Conservation (phyloP, 2,113 vertebrate species). For the Cynopterus brachyotis region DNA sequence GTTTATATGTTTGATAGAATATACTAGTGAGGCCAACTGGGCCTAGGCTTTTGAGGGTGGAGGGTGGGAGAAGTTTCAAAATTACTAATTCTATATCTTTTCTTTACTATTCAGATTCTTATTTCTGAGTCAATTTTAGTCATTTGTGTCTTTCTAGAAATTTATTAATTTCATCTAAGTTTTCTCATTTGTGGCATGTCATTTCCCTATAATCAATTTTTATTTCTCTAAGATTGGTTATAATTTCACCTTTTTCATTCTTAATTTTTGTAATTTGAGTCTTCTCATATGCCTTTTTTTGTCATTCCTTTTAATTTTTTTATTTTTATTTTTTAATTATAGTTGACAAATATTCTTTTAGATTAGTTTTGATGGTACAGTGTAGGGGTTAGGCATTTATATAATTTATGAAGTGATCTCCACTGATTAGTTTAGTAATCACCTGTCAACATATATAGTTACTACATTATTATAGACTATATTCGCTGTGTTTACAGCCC, state of each 20-base stretch:
- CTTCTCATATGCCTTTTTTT: background rate
- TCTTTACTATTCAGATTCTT: background rate
- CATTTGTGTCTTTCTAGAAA: background rate
- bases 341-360: too few relatives aligned
- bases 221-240: background rate
- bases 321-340: too few relatives aligned
- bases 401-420: too few relatives aligned
- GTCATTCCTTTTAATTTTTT: too few relatives aligned
- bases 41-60: background rate
- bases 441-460: too few relatives aligned
- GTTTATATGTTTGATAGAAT: background rate
- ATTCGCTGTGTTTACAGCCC: too few relatives aligned
- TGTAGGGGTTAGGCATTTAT: too few relatives aligned
- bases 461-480: too few relatives aligned
- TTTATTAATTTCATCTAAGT: background rate
- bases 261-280: background rate
- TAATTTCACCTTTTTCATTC: background rate
- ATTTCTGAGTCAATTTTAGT: background rate
- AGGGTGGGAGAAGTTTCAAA: background rate
- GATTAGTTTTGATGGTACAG: too few relatives aligned
- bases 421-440: too few relatives aligned
- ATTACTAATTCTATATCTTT: background rate
- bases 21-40: background rate
- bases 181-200: background rate
- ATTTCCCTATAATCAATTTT: background rate